A percentile compares a stretch with the other conserved stretches of the same genome.
These are phyloP conservation scores for Lates japonicus DNA, from an alignment of 2,797 vertebrate genomes.

Conservation along the genomic window DNA sequence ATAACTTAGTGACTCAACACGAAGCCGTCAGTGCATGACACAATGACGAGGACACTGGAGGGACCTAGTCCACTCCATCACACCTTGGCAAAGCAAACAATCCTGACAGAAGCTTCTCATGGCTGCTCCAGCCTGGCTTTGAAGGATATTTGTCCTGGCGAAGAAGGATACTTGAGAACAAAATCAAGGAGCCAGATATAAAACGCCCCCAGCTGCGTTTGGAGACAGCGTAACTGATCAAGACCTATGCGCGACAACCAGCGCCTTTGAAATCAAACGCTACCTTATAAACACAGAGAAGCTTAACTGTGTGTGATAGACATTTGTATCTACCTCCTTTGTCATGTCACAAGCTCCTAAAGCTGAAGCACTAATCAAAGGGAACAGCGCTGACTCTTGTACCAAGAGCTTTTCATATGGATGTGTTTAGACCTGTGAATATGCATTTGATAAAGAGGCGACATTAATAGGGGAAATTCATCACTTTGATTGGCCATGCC, in stretches of 20 bases:
- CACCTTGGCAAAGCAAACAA: slow-evolving; percentile 52
- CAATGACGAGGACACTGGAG: slow-evolving; percentile 15
- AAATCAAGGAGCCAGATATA: slow-evolving; percentile 50
- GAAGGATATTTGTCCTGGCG: slow-evolving; percentile 62
- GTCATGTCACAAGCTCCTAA: slow-evolving; percentile 32
- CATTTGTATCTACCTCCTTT: slow-evolving; percentile 44
- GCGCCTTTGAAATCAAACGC: slow-evolving; percentile 58
- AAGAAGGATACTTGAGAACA: slow-evolving; percentile 39
- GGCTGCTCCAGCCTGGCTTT: slow-evolving; percentile 41
- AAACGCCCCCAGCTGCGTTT: slow-evolving; percentile 52
- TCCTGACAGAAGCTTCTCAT: slow-evolving; percentile 53
- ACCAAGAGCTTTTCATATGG: slow-evolving; percentile 48
- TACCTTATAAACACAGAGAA: slow-evolving; percentile 13
- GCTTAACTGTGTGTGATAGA: slow-evolving; percentile 51
- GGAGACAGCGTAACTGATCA: slow-evolving; percentile 51
- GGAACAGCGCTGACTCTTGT: slow-evolving; percentile 19
- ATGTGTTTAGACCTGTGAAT: slow-evolving; percentile 26
- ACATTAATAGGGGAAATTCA: slow-evolving; percentile 54
- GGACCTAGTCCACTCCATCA: slow-evolving; percentile 62
- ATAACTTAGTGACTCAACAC: slow-evolving; percentile 56
- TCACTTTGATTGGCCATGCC: slow-evolving; percentile 47
- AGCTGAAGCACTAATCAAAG: slow-evolving; percentile 51
- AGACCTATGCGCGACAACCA: slow-evolving; percentile 21
- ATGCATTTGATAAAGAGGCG: slow-evolving; percentile 29
- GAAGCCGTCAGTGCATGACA: slow-evolving; percentile 56